Conservation (phyloP, 2,113 vertebrate species). For the Phrynosoma blainvillii region DNA sequence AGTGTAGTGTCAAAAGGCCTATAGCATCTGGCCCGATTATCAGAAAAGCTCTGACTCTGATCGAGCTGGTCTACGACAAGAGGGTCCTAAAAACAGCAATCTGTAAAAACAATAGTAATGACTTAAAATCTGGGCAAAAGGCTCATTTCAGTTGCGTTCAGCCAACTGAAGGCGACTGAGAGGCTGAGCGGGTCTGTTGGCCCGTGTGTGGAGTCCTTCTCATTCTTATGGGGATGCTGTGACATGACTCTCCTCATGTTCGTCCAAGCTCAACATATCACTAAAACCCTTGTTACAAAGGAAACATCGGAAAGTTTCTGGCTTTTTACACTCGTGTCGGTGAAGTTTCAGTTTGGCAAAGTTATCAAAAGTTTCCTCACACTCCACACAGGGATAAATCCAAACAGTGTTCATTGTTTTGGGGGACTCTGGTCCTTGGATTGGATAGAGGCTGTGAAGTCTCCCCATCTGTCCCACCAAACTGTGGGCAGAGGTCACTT, state of each 20-base stretch:
- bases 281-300: not conserved
- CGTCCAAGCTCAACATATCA: not conserved
- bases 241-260: not conserved
- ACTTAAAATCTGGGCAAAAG: not conserved
- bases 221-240: not conserved
- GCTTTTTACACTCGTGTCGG: not conserved
- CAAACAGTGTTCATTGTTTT: too few relatives aligned
- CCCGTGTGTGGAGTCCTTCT: too few relatives aligned
- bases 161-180: not conserved
- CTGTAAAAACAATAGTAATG: not conserved
- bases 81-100: not conserved
- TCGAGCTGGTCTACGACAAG: not conserved
- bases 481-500: too few relatives aligned
- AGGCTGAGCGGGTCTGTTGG: too few relatives aligned
- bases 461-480: too few relatives aligned
- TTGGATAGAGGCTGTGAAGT: too few relatives aligned
- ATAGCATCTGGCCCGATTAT: not conserved
- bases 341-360: not conserved
- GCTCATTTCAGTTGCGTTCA: not conserved
- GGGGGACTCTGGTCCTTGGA: too few relatives aligned
- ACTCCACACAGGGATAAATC: not conserved
- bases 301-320: not conserved
- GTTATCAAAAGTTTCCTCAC: not conserved
- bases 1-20: too few relatives aligned
- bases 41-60: not conserved